These are phyloP conservation scores for Actinernus sp. DNA, from an alignment of 92 coral and sea anemone species.

Conservation along the genomic window DNA sequence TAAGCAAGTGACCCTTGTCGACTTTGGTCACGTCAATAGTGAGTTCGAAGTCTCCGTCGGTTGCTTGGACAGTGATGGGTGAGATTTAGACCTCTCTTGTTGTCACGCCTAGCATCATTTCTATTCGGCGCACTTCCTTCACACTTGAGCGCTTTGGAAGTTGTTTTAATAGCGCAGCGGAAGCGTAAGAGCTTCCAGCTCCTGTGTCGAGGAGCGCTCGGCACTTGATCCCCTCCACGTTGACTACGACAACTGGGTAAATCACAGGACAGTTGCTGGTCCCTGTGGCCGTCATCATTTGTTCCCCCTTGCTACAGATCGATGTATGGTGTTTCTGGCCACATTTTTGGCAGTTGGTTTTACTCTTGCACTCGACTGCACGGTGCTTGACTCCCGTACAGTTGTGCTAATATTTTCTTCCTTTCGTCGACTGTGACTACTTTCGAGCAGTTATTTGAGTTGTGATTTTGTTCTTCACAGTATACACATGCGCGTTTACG, in stretches of 20 bases:
- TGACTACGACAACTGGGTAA: slow-evolving; percentile 70
- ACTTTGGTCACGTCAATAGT: slow-evolving; percentile 36
- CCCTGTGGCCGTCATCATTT: slow-evolving; percentile 61
- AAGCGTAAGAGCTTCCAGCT: no score
- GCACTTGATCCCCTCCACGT: no score
- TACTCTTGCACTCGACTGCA: slow-evolving; percentile 63
- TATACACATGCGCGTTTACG: slow-evolving; percentile 47
- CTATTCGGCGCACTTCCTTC: slow-evolving; percentile 65
- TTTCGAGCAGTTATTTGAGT: slow-evolving; percentile 43
- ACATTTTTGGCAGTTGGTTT: slow-evolving; percentile 53
- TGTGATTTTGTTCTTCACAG: slow-evolving; percentile 51
- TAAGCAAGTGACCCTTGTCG: slow-evolving; percentile 33
- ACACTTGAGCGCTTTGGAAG: slow-evolving; percentile 39
- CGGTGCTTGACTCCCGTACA: slow-evolving; percentile 56
- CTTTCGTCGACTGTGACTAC: slow-evolving; percentile 30
- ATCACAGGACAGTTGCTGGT: slow-evolving; percentile 41
- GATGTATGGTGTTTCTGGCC: slow-evolving; percentile 61
- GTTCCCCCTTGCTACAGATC: slow-evolving; percentile 50
- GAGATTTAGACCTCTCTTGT: slow-evolving; percentile 59
- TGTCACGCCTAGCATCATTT: slow-evolving; percentile 60
- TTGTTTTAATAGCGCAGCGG: slow-evolving; percentile 59
- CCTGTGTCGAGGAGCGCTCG: no score
- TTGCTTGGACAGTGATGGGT: slow-evolving; percentile 19
- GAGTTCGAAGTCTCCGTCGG: slow-evolving; percentile 38
- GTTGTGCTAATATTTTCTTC: slow-evolving; percentile 59